Evolutionary conservation across 2,888 invertebrate genomes (phyloP).

Genomic region (Clostera curtula): DNA sequence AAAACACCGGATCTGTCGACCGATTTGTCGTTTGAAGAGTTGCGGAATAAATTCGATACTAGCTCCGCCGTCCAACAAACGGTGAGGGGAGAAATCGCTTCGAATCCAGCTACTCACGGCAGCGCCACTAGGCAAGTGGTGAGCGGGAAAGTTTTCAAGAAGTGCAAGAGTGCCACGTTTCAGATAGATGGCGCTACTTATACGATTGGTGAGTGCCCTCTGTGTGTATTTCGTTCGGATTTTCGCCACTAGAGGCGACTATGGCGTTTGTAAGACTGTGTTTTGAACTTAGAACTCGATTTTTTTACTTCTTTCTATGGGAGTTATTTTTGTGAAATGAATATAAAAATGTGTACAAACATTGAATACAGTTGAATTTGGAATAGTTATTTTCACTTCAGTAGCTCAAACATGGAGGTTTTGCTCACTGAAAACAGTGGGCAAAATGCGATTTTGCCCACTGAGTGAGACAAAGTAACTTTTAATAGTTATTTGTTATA

Average conservation of each 20-base stretch:
- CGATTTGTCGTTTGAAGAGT: slow-evolving; percentile 61
- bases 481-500: too few species aligned
- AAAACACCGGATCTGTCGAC: slow-evolving; percentile 47
- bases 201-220: slow-evolving; percentile 82
- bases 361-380: too few species aligned
- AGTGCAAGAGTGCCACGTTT: slow-evolving; percentile 91
- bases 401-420: too few species aligned
- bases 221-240: slow-evolving; percentile 15
- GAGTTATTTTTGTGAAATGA: too few species aligned
- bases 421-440: too few species aligned
- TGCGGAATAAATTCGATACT: slow-evolving; percentile 59
- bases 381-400: too few species aligned
- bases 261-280: slow-evolving; percentile 13
- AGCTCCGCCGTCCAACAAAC: slow-evolving; percentile 44
- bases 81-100: slow-evolving; percentile 51
- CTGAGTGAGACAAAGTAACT: too few species aligned
- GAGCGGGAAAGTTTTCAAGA: slow-evolving; percentile 80
- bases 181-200: slow-evolving; percentile 91
- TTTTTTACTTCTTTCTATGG: too few species aligned
- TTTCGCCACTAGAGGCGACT: slow-evolving; percentile 14
- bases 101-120: slow-evolving; percentile 64
- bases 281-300: background rate
- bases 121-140: slow-evolving; percentile 68
- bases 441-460: too few species aligned
- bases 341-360: too few species aligned